phyloP scores from a whole-genome alignment of 2,797 vertebrate genomes.

The Limosa lapponica region DNA sequence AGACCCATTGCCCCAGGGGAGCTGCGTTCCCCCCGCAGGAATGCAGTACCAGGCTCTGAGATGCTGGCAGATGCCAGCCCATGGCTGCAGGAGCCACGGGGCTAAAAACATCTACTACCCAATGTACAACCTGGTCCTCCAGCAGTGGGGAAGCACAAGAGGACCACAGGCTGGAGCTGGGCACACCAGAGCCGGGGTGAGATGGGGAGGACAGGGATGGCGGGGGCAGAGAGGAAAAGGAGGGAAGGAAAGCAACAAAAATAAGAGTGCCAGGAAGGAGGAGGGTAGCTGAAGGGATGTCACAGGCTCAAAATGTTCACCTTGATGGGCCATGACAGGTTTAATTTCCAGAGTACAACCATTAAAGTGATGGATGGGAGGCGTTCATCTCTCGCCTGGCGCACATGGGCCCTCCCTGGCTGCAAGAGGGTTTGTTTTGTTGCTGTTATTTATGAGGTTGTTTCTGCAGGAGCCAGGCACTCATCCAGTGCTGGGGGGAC shows the following conservation, averaged over 20 bases:
- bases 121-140: neutral
- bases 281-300: constrained; percentile 9
- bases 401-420: neutral
- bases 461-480: constrained; percentile 62
- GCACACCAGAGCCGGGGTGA: neutral
- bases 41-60: neutral
- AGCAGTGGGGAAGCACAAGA: rapidly evolving
- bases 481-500: constrained; percentile 12
- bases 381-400: constrained; percentile 1
- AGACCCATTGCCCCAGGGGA: neutral
- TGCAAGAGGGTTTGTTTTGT: constrained; percentile 44
- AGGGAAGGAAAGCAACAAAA: neutral
- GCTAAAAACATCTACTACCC: neutral
- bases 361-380: constrained; percentile 77
- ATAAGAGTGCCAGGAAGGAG: neutral
- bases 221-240: neutral
- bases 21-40: neutral
- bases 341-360: constrained; percentile 78
- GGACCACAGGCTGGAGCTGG: neutral
- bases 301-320: constrained; percentile 58
- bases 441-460: constrained; percentile 73
- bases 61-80: neutral
- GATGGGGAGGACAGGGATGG: no score
- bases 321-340: constrained; percentile 70
- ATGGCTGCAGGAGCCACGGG: neutral